Percentiles rank a stretch among this genome's conserved stretches.
Conservation (phyloP, 2,797 vertebrate species). For the Nannoperca australis region DNA sequence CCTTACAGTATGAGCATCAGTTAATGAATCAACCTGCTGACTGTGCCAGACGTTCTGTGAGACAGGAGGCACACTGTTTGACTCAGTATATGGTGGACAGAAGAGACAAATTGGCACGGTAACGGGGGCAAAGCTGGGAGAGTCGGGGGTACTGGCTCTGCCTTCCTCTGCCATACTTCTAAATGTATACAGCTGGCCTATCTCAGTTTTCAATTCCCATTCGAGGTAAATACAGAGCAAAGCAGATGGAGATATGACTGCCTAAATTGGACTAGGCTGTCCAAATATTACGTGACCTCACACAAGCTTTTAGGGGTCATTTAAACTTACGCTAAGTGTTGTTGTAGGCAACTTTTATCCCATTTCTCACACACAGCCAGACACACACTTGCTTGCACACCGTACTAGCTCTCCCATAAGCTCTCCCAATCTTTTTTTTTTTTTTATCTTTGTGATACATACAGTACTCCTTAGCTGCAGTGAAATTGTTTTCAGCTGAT, state of each 20-base stretch:
- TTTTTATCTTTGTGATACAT: slow-evolving; percentile 61
- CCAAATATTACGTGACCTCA: slow-evolving; percentile 78
- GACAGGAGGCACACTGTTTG: slow-evolving; percentile 64
- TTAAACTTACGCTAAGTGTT: slow-evolving; percentile 71
- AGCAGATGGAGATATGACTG: slow-evolving; percentile 80
- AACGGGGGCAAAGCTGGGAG: slow-evolving; percentile 40
- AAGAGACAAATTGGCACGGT: slow-evolving; percentile 67
- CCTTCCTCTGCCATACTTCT: slow-evolving; percentile 69
- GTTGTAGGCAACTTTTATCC: slow-evolving; percentile 64
- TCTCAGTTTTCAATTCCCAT: slow-evolving; percentile 78
- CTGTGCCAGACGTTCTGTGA: slow-evolving; percentile 48
- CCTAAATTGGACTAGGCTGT: slow-evolving; percentile 80
- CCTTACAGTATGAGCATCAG: slow-evolving; percentile 36
- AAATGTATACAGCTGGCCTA: slow-evolving; percentile 80
- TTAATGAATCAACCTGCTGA: slow-evolving; percentile 64
- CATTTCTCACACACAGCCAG: slow-evolving; percentile 39
- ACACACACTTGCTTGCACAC: slow-evolving; percentile 37
- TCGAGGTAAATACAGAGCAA: slow-evolving; percentile 71
- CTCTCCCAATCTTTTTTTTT: slow-evolving; percentile 55
- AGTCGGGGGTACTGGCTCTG: slow-evolving; percentile 24
- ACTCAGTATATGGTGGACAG: slow-evolving; percentile 38
- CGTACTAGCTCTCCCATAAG: slow-evolving; percentile 41
- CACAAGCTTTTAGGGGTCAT: slow-evolving; percentile 78
- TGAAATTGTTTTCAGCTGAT: slow-evolving; percentile 72
- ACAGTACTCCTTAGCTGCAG: slow-evolving; percentile 59